Conservation (phyloP, 2,113 vertebrate species). For the Aramus guarauna region DNA sequence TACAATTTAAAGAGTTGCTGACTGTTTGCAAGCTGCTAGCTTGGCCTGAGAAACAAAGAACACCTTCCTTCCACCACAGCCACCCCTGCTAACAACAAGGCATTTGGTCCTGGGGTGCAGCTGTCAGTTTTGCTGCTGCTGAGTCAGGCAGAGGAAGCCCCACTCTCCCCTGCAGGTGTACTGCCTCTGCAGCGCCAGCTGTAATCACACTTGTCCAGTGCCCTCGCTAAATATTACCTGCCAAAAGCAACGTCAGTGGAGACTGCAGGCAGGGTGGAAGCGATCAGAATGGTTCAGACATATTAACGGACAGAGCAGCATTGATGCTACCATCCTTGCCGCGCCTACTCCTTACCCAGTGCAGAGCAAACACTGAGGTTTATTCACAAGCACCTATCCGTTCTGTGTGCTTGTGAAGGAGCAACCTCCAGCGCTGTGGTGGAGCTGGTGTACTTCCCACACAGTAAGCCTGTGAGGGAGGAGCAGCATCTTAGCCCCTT, state of each 20-base stretch:
- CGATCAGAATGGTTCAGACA: neutral
- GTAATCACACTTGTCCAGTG: neutral
- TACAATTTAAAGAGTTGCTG: neutral
- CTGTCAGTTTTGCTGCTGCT: neutral
- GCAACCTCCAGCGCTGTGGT: neutral
- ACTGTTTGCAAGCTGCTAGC: neutral
- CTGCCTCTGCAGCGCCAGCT: neutral
- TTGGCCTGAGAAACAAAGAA: neutral
- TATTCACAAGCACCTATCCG: neutral
- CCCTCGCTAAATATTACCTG: neutral
- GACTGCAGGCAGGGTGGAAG: neutral
- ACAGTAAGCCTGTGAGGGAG: neutral
- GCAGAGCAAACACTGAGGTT: neutral
- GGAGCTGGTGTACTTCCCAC: neutral
- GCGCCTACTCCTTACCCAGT: neutral
- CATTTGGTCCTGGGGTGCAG: neutral
- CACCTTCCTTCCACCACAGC: neutral
- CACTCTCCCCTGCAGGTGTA: neutral
- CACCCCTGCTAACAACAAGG: neutral
- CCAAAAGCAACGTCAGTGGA: neutral
- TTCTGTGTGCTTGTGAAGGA: neutral
- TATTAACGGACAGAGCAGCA: neutral
- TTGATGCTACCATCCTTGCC: neutral
- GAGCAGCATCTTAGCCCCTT: neutral
- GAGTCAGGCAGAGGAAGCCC: neutral